Base-by-base conservation (phyloP, 2,113 vertebrate species). In the Ageneiosus marmoratus region DNA sequence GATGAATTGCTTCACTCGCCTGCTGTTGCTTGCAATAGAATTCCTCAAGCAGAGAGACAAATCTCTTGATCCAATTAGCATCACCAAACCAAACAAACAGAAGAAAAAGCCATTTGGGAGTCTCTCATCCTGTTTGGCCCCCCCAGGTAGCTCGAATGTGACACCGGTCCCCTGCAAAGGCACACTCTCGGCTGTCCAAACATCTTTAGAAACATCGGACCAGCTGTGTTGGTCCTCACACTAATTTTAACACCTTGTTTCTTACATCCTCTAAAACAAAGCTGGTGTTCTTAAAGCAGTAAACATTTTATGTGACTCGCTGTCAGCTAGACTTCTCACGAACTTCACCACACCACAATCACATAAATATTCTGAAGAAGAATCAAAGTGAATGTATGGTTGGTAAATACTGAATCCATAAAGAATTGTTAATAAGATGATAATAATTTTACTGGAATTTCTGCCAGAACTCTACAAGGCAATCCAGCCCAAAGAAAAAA, bases 211-310 rank as follows among this genome's bases (percentile, higher is more conserved):
- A 29, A 48, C 55, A 27, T 41, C 18, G 79, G 37, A 29, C 65
- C 87, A 87, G 84, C 85, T 88, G 88, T 84, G 79, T 77, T 82
- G 50, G 76, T 62, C 53, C 67, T 80, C 67, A 85, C 60, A 83
- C 27, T 76, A 85, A 79, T n/a, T 62, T 46, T 51, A 77, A 79
- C 76, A 46, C 34, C 51, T 50, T 51, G 56, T 7, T 58, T 18
- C 53, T 24, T 34, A 73, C 62, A 67, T 53, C 53, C 60, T 75
- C 44, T 41, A 63, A 75, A 83, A 73, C 48, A 5, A 56, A 34
- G n/a, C n/a, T 12, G 24, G 48, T 46, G 29, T 46, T 37, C 4
- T 41, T 20, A 69, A 53, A 29, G 62, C 73, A 3, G 51, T 81
- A 81, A 85, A 85, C 62, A 72, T 27, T 13, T 44, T 73, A 76